These are phyloP conservation scores for Elysia crispata DNA, from an alignment of 2,888 invertebrate genomes.

Conservation along the genomic window DNA sequence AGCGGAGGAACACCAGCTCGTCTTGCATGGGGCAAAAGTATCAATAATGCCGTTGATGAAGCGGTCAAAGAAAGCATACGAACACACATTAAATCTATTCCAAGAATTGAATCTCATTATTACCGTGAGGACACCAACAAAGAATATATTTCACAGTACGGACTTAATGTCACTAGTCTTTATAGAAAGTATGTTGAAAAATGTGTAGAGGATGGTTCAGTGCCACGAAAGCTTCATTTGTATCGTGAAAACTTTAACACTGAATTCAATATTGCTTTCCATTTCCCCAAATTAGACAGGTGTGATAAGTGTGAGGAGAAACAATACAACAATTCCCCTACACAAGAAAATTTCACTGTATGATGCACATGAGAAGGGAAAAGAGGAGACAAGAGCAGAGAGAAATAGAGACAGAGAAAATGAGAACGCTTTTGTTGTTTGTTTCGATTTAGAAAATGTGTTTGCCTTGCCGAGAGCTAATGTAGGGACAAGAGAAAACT, in stretches of 20 bases:
- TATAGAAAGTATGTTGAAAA: constrained; percentile 36
- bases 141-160: neutral
- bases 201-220: constrained; percentile 25
- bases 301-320: constrained; percentile 44
- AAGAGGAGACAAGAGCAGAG: neutral
- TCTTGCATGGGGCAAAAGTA: constrained; percentile 10
- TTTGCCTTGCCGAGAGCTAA: constrained; percentile 14
- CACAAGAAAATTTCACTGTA: neutral
- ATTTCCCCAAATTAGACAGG: constrained; percentile 34
- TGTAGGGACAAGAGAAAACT: constrained; percentile 10
- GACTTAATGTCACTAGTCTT: neutral
- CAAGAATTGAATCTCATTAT: constrained; percentile 38
- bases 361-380: too few relatives aligned
- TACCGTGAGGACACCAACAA: constrained; percentile 36
- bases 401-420: neutral
- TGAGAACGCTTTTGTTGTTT: constrained; percentile 9
- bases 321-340: neutral
- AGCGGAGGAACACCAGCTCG: neutral
- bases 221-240: constrained; percentile 40
- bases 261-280: constrained; percentile 47
- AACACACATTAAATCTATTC: constrained; percentile 37
- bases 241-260: constrained; percentile 45
- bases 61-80: constrained; percentile 38
- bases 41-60: constrained; percentile 11
- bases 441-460: constrained; percentile 39